Percentiles rank a stretch among this genome's conserved stretches.
These are phyloP conservation scores for Acrocephalus kingi DNA, from an alignment of 2,113 vertebrate species.

Conservation along the genomic window DNA sequence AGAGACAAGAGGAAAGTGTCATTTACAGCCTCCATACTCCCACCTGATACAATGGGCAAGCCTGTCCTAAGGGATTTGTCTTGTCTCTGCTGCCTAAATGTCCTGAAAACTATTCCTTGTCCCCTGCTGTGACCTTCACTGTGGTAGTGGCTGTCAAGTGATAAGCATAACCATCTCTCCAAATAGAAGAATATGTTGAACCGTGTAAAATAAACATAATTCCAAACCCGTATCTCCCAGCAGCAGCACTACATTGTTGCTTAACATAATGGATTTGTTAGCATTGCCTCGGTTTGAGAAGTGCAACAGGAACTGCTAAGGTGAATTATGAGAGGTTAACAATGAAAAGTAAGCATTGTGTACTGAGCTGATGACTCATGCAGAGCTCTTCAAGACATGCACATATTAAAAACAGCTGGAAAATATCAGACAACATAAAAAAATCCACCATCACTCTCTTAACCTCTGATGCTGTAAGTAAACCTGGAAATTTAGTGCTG, in stretches of 20 bases:
- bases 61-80: not conserved
- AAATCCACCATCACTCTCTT: not conserved
- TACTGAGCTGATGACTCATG: not conserved
- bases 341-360: not conserved
- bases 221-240: not conserved
- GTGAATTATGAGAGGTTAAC: slow-evolving; percentile 35
- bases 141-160: not conserved
- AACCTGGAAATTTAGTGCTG: not conserved
- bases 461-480: not conserved
- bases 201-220: not conserved
- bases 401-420: slow-evolving; percentile 50
- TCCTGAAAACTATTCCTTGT: not conserved
- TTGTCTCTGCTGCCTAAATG: not conserved
- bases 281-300: not conserved
- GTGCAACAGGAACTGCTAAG: not conserved
- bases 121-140: not conserved
- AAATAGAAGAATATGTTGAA: not conserved
- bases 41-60: not conserved
- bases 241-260: not conserved
- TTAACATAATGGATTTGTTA: slow-evolving; percentile 31
- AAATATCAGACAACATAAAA: not conserved
- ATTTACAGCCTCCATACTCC: not conserved
- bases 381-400: not conserved
- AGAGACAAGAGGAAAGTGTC: not conserved
- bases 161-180: not conserved